These are phyloP conservation scores for Therioaphis trifolii DNA, from an alignment of 2,888 invertebrate genomes.

Conservation along the genomic window DNA sequence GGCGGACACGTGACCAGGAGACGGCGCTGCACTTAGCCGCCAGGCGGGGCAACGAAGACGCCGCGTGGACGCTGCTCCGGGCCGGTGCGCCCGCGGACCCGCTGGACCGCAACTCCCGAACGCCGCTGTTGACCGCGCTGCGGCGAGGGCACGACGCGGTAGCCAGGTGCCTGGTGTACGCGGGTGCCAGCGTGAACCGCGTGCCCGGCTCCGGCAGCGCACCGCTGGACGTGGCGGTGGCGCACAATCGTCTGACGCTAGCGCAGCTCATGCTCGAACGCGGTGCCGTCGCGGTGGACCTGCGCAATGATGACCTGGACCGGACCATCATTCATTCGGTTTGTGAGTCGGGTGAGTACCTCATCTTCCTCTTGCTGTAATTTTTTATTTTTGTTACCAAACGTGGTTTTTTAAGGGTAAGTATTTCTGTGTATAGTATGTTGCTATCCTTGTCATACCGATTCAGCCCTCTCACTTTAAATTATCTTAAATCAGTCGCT, in stretches of 20 bases:
- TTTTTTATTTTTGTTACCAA: too few species aligned
- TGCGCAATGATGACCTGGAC: not conserved
- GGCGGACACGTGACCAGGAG: not conserved
- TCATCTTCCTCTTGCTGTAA: too few species aligned
- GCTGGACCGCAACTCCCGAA: not conserved
- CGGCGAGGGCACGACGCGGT: not conserved
- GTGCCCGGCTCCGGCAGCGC: not conserved
- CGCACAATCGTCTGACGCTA: not conserved
- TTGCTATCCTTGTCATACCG: too few species aligned
- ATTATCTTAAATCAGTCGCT: too few species aligned
- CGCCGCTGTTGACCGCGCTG: slow-evolving; percentile 32
- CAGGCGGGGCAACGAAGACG: not conserved
- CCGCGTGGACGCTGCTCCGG: not conserved
- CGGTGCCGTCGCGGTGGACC: slow-evolving; percentile 26
- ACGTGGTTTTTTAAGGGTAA: too few species aligned
- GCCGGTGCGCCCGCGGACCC: not conserved
- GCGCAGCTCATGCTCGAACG: slow-evolving; percentile 5
- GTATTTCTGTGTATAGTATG: too few species aligned
- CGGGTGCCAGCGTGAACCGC: not conserved
- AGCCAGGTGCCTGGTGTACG: not conserved
- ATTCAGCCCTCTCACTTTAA: too few species aligned
- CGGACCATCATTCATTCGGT: slow-evolving; percentile 28
- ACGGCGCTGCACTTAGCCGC: slow-evolving; percentile 46
- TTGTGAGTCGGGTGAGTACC: slow-evolving; percentile 30
- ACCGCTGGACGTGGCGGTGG: slow-evolving; percentile 5